Conservation (phyloP, 1,140 invertebrate species). For the Ceratina australensis region DNA sequence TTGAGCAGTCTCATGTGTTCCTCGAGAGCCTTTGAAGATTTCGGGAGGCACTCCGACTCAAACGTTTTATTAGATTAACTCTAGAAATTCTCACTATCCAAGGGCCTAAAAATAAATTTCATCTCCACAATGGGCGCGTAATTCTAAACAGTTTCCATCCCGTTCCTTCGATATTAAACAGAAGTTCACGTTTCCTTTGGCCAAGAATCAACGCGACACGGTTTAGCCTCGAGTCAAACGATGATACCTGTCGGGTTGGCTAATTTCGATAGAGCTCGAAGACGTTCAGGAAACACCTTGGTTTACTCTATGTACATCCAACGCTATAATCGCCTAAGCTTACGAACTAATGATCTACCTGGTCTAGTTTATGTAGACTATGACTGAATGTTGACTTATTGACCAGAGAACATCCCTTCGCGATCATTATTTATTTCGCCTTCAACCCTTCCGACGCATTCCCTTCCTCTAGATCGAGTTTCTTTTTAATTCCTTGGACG, state of each 20-base stretch:
- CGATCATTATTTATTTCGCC: not conserved
- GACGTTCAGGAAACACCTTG: slow-evolving; percentile 1
- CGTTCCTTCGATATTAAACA: not conserved
- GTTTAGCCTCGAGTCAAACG: not conserved
- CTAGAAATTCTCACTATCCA: not conserved
- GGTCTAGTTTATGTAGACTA: slow-evolving; percentile 38
- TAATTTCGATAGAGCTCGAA: not conserved
- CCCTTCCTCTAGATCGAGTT: not conserved
- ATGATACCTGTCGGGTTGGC: not conserved
- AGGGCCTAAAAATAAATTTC: not conserved
- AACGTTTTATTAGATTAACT: too few species aligned
- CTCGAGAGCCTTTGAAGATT: too few species aligned
- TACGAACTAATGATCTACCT: slow-evolving; percentile 33
- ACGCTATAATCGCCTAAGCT: slow-evolving; percentile 14
- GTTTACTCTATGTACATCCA: not conserved
- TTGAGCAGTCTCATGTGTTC: too few species aligned
- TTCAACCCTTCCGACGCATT: too few species aligned
- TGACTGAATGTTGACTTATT: slow-evolving; percentile 21
- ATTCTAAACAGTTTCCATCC: not conserved
- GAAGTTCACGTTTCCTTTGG: not conserved
- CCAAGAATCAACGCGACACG: not conserved
- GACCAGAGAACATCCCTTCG: not conserved
- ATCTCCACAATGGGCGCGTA: not conserved
- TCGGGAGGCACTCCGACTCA: too few species aligned
- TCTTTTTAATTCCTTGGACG: slow-evolving; percentile 10